Percentiles rank a stretch among this genome's conserved stretches.
Conservation (phyloP, 1,140 invertebrate genomes). For the Himalopsyche phryganea region DNA sequence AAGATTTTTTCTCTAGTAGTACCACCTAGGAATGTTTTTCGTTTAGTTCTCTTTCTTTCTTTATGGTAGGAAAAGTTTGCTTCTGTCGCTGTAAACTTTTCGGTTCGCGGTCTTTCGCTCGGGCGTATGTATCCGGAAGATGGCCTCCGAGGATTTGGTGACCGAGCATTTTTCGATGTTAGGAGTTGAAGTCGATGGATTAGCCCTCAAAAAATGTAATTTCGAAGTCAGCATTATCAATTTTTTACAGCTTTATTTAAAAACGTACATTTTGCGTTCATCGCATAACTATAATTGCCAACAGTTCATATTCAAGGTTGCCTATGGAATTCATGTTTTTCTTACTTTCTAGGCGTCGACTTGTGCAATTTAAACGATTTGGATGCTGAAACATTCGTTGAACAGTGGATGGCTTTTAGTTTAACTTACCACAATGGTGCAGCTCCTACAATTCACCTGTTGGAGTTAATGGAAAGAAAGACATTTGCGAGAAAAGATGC, state of each 20-base stretch:
- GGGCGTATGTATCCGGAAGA: slow-evolving; percentile 46
- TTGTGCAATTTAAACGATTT: slow-evolving; percentile 57
- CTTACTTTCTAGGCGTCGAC: slow-evolving; percentile 48
- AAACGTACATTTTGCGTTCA: slow-evolving; percentile 3
- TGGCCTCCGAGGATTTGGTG: slow-evolving; percentile 53
- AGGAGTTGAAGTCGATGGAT: slow-evolving; percentile 43
- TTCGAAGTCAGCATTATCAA: not conserved
- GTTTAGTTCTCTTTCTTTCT: not conserved
- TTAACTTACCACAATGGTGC: slow-evolving; percentile 58
- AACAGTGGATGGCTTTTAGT: slow-evolving; percentile 65
- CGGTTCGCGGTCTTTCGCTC: slow-evolving; percentile 50
- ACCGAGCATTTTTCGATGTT: slow-evolving; percentile 53
- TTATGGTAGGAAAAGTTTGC: too few species aligned
- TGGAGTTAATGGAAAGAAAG: slow-evolving; percentile 59
- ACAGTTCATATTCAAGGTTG: slow-evolving; percentile 14
- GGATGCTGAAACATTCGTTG: slow-evolving; percentile 63
- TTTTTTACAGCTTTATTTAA: not conserved
- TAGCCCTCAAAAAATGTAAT: slow-evolving; percentile 38
- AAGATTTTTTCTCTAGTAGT: too few species aligned
- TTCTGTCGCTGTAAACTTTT: slow-evolving; percentile 43
- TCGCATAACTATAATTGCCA: slow-evolving; percentile 1
- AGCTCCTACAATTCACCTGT: slow-evolving; percentile 53
- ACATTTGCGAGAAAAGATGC: slow-evolving; percentile 54
- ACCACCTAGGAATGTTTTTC: too few species aligned
- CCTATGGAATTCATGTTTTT: slow-evolving; percentile 19